Evolutionary conservation across 2,888 invertebrate genomes (phyloP), one percentile per base, ranked within the genome.

Genomic region (Thecocarcelia acutangulata): DNA sequence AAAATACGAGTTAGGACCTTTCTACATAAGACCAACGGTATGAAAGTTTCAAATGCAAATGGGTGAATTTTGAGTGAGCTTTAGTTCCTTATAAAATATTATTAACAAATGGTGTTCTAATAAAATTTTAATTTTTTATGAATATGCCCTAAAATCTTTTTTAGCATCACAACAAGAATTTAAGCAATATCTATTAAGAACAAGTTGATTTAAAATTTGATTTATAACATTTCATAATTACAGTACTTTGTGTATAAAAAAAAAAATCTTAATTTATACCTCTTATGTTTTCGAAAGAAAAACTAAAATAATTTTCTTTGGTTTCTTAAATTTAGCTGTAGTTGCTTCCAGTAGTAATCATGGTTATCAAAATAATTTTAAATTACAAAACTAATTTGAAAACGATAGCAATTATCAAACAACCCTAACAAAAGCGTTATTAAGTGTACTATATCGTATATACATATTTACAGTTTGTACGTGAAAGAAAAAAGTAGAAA

Each of bases 311-410:
- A 33, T 8, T 2, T 83, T 87, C 86, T 88, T 88, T 88, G 87
- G 88, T 87, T 54, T 68, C 17, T 13, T 52, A 54, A 86, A 85
- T 77, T 85, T 87, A 88, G 88, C 88, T 88, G 88, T 85, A 88
- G 87, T 44, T 64, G 40, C 66, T 74, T n/a, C n/a, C n/a, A n/a
- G n/a, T n/a, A n/a, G 42, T 59, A 52, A 64, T 1, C 40, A 52
- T 74, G 56, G 12, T 21, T 46, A 13, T 13, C 2, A 40, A 46
- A 64, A 56, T 54, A 44, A 56, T 76, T 83, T 58, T 64, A 64
- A 64, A 75, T 46, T 66, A 44, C 24, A 40, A 52, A 84, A 84
- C 56, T 59, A 61, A 76, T 68, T n/a, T 68, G 50, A 48, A 54
- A 73, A 44, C 15, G 42, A 66, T 50, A 21, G 42, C 15, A 64